Evolutionary conservation across 1,140 invertebrate genomes (phyloP).

Genomic region (Neodiprion fabricii): DNA sequence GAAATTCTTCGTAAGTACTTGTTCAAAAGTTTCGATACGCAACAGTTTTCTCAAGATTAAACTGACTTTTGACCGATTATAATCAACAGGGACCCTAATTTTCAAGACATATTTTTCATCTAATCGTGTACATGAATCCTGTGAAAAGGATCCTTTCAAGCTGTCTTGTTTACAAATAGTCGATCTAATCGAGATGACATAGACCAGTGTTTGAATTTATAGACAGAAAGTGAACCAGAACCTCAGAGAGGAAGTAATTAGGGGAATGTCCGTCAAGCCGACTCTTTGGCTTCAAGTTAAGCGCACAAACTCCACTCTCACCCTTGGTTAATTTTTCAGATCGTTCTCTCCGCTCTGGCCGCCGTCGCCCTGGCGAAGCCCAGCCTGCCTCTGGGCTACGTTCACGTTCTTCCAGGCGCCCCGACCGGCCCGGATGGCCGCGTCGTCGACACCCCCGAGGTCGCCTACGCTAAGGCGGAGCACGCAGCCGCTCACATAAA

Average conservation of each 20-base stretch:
- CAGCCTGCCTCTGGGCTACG: slow-evolving; percentile 1
- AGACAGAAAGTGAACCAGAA: too few relatives aligned
- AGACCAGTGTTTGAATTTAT: too few relatives aligned
- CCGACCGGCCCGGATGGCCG: slow-evolving; percentile 39
- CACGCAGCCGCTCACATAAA: slow-evolving; percentile 25
- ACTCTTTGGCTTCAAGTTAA: background rate
- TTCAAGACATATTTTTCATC: too few relatives aligned
- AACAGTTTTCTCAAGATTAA: too few relatives aligned
- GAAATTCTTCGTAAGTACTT: background rate
- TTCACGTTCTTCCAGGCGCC: slow-evolving; percentile 19
- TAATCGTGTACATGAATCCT: too few relatives aligned
- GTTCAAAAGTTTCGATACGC: background rate
- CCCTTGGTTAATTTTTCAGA: background rate
- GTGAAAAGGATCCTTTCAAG: too few relatives aligned
- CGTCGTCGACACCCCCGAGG: slow-evolving; percentile 48
- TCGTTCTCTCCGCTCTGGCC: slow-evolving; percentile 15
- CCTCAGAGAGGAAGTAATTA: too few relatives aligned
- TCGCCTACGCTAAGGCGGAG: slow-evolving; percentile 36
- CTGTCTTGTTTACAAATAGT: too few relatives aligned
- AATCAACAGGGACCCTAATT: too few relatives aligned
- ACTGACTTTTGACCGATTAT: too few relatives aligned
- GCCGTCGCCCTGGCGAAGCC: slow-evolving; percentile 11
- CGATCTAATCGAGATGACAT: too few relatives aligned
- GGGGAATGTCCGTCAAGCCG: too few relatives aligned
- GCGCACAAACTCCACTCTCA: background rate